A percentile compares a stretch with the other conserved stretches of the same genome.
Evolutionary conservation across 1,140 invertebrate species (phyloP).

Genomic region (Drosophila tani): DNA sequence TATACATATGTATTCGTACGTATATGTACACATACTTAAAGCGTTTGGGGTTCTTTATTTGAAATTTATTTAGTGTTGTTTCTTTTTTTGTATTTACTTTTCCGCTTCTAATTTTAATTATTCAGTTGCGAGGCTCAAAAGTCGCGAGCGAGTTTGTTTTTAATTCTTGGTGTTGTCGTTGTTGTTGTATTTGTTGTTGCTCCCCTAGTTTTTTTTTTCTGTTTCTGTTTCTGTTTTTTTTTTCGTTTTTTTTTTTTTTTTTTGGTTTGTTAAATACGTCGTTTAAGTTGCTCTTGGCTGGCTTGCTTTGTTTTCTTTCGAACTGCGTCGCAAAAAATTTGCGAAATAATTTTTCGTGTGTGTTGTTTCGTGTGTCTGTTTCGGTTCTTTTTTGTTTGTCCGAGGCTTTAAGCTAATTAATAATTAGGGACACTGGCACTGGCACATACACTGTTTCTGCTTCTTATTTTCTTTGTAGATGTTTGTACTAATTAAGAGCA

Average conservation of each 20-base stretch:
- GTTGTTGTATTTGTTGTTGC: slow-evolving; percentile 37
- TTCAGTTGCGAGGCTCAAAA: slow-evolving; percentile 81
- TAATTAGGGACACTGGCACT: slow-evolving; percentile 47
- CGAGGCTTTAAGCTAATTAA: slow-evolving; percentile 66
- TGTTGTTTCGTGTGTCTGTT: slow-evolving; percentile 18
- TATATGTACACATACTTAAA: slow-evolving; percentile 44
- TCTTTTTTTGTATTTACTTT: slow-evolving; percentile 73
- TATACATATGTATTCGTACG: slow-evolving; percentile 15
- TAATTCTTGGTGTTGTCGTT: slow-evolving; percentile 40
- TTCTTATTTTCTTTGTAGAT: background rate
- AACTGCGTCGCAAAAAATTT: slow-evolving; percentile 75
- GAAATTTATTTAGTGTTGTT: slow-evolving; percentile 56
- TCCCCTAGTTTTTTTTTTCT: slow-evolving; percentile 18
- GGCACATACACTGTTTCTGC: slow-evolving; percentile 28
- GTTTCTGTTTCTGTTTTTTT: slow-evolving; percentile 16
- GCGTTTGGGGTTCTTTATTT: slow-evolving; percentile 64
- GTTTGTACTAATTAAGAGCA: slow-evolving; percentile 15
- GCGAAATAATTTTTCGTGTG: slow-evolving; percentile 57
- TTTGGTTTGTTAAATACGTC: slow-evolving; percentile 53
- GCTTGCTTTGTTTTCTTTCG: slow-evolving; percentile 48
- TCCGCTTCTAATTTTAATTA: slow-evolving; percentile 83
- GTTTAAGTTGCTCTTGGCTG: slow-evolving; percentile 62
- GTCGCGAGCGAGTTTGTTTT: slow-evolving; percentile 75
- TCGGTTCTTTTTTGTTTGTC: slow-evolving; percentile 46
- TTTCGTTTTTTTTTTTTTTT: slow-evolving; percentile 11